Evolutionary conservation across 2,888 invertebrate genomes (phyloP), one percentile per base, ranked within the genome.

Genomic region (Nipponacmea schrenckii): DNA sequence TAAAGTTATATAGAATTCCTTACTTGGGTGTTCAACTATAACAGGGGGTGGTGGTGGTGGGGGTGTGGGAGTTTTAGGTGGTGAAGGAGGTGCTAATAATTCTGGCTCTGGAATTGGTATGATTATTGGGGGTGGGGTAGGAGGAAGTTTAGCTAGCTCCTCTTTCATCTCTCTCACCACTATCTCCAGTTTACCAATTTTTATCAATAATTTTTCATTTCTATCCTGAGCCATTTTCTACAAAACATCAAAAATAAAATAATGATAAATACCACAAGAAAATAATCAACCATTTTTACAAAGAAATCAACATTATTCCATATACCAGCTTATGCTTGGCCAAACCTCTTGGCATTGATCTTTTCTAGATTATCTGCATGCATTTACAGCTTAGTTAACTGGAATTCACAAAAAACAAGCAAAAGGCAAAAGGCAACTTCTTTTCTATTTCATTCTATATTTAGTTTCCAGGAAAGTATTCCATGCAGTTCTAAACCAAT

Each of bases 101-200:
- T 66, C 17, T 24, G 46, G 44, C 17, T 45, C 12, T 73, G 75
- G 56, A 20, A 8, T 20, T 48, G 74, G n/a, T 62, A 75, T 73
- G 27, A 77, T 63, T 14, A 76, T 76, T 8, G 77, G 75, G 4
- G 79, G 74, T 12, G 79, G 75, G 10, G 79, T 73, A n/a, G 72
- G 68, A 15, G 50, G 69, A 12, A 71, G 66, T 56, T 73, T 68
- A 48, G 44, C 48, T 14, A 67, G 45, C 27, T 70, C 74, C 48
- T 70, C 65, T 7, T 73, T 27, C 15, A 79, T 31, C 39, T 79
- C 76, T 63, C 70, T 69, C 45, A 77, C 71, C 20, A 78, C 62
- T 1, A 67, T 66, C 45, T 75, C 72, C 31, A 79, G 71, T 64
- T 78, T 75, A 24, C 64, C 27, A 31, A 74, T 74, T 20, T 72